Base-by-base conservation (phyloP, 2,113 vertebrate species). In the Callorhinus ursinus region DNA sequence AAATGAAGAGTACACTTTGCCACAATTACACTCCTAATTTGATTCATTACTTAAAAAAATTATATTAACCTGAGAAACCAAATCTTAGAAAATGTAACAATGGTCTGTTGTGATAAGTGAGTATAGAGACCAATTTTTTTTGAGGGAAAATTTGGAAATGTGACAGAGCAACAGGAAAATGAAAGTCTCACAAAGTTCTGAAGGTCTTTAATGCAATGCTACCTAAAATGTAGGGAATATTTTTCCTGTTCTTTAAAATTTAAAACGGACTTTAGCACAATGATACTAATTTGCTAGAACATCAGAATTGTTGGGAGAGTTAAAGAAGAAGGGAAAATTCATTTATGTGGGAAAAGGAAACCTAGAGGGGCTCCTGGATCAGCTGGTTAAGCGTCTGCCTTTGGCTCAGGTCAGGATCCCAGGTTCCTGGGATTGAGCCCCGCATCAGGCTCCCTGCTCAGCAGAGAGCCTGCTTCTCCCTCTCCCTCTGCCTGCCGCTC, bases 1-100 rank as follows among this genome's bases (percentile, higher is more conserved):
- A 98, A 97, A 97, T 96, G 4, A 92, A 98, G 86, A 93, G 7
- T 65, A n/a, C 96, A 92, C 24, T 33, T 16, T n/a, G 42, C 4
- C 4, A 55, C 0, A 80, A 46, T 88, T 22, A 83, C 0, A 86
- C 28, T 93, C 76, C 4, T 22, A 16, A 57, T 22, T 74, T 88
- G 36, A 93, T 53, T 67, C 31, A 82, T 90, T 87, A 55, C 22
- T 80, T 69, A 10, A 90, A 81, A 5, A 91, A 46, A 53, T 51
- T 63, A 0, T 39, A 93, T 79, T 96, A 92, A 87, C 5, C 6
- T 6, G 26, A 95, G 80, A 88, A 97, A 4, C 1, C 67, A 28
- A 19, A 61, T 85, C 19, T 95, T 69, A 82, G 74, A 59, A 93
- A 69, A 74, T 22, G 71, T 5, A 49, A 46, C 46, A 8, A 6